Evolutionary conservation across 2,888 invertebrate genomes (phyloP).

Genomic region (Drosophila mercatorum): DNA sequence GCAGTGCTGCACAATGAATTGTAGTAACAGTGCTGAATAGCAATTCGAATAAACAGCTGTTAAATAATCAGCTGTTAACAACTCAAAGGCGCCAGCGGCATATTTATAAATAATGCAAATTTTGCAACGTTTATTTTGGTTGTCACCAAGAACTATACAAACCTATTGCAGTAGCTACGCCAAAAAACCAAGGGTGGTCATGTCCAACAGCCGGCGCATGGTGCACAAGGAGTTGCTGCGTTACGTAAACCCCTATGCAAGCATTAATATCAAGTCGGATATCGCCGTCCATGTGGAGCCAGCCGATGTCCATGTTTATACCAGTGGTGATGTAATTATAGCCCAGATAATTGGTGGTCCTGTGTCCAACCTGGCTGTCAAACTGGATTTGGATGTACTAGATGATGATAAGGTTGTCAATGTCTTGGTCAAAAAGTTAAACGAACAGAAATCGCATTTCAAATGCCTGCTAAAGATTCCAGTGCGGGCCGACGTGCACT

Average conservation of each 20-base stretch:
- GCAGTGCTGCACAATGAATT: conserved; percentile 5
- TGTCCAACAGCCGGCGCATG: conserved; percentile 38
- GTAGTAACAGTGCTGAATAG: conserved; percentile 17
- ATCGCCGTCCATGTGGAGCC: conserved; percentile 65
- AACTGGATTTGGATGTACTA: conserved; percentile 60
- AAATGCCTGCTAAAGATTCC: conserved; percentile 79
- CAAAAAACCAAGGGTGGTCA: conserved; percentile 49
- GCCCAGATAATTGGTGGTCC: conserved; percentile 71
- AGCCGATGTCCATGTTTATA: conserved; percentile 73
- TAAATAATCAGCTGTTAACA: conserved; percentile 36
- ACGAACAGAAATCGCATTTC: conserved; percentile 38
- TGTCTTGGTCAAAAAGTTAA: conserved; percentile 56
- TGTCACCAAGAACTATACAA: conserved; percentile 25
- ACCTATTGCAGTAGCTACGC: conserved; percentile 46
- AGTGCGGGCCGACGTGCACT: conserved; percentile 75
- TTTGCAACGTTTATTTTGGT: conserved; percentile 49
- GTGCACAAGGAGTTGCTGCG: conserved; percentile 76
- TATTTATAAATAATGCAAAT: conserved; percentile 54
- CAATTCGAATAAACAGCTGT: conserved; percentile 36
- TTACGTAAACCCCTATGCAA: conserved; percentile 72
- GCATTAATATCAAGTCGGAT: conserved; percentile 74
- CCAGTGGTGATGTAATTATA: conserved; percentile 73
- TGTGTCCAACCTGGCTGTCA: conserved; percentile 62
- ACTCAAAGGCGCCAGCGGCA: conserved; percentile 13
- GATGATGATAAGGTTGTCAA: conserved; percentile 68